Conservation (phyloP, 2,113 vertebrate genomes). For the Zootoca vivipara region DNA sequence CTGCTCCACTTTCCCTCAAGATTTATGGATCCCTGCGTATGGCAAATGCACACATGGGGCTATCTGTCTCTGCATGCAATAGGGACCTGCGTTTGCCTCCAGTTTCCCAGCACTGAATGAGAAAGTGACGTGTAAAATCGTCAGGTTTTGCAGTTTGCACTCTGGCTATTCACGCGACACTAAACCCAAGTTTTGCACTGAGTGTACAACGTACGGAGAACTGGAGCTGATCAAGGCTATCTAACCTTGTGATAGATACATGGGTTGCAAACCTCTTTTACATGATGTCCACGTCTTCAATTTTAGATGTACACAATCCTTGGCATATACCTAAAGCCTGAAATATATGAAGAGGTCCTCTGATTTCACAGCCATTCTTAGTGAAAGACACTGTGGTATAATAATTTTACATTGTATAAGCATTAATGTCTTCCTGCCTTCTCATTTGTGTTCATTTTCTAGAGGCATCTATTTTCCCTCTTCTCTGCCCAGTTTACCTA, state of each 20-base stretch:
- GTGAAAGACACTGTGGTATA: neutral
- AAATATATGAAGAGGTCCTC: neutral
- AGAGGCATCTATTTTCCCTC: neutral
- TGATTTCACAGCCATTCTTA: neutral
- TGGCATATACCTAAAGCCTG: neutral
- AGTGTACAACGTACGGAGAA: neutral
- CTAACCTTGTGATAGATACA: neutral
- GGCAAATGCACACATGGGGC: too few relatives aligned
- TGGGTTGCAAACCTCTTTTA: neutral
- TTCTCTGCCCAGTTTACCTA: neutral
- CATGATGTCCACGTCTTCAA: neutral
- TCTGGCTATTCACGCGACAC: neutral
- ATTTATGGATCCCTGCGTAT: neutral
- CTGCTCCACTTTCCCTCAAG: neutral
- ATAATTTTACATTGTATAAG: neutral
- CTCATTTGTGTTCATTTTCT: neutral
- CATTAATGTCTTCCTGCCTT: neutral
- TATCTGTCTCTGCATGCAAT: neutral
- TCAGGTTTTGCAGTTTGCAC: neutral
- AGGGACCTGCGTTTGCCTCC: neutral
- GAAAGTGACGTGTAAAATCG: too few relatives aligned
- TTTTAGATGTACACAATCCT: neutral
- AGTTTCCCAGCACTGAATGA: neutral
- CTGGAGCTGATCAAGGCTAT: neutral
- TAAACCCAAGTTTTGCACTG: neutral